These are phyloP conservation scores for Grantiella picta DNA, from an alignment of 2,113 vertebrate genomes.

Conservation along the genomic window DNA sequence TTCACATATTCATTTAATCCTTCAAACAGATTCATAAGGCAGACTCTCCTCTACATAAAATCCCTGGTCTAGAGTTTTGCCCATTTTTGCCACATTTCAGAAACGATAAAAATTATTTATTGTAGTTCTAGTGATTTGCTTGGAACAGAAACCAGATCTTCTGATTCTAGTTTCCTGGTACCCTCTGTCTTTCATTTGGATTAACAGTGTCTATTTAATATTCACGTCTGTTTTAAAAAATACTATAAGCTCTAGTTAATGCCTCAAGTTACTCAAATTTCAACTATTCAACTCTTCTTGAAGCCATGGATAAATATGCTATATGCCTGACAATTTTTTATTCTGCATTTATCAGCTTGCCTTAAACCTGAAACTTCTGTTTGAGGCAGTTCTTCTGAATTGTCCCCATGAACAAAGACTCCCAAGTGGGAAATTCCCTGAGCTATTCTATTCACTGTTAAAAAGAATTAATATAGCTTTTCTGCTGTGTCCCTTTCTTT, in stretches of 20 bases:
- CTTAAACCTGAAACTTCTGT: not conserved
- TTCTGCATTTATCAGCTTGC: not conserved
- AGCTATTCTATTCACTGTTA: not conserved
- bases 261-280: not conserved
- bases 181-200: not conserved
- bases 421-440: not conserved
- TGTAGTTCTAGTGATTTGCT: not conserved
- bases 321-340: not conserved
- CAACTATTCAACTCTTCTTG: not conserved
- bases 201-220: not conserved
- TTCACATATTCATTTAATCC: not conserved
- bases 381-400: not conserved
- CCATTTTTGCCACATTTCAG: not conserved
- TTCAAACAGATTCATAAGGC: not conserved
- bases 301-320: not conserved
- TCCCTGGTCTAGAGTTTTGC: not conserved
- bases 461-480: not conserved
- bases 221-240: not conserved
- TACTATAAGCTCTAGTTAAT: not conserved
- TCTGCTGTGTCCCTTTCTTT: not conserved
- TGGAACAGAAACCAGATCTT: not conserved
- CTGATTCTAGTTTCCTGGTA: not conserved
- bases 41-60: not conserved
- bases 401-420: not conserved
- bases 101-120: not conserved